Conservation (phyloP, 2,888 invertebrate genomes). For the Drosophila stalkeri region DNA sequence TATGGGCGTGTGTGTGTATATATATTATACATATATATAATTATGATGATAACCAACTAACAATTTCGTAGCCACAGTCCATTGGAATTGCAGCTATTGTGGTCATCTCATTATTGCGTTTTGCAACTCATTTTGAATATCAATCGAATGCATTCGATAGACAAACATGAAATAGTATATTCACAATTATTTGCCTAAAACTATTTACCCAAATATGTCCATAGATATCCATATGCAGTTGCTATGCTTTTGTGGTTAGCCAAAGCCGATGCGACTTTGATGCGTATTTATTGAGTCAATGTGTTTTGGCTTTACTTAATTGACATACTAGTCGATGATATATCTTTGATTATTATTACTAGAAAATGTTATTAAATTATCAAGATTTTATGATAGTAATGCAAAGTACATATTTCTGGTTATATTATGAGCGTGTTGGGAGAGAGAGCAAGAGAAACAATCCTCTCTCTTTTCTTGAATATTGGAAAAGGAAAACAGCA, state of each 20-base stretch:
- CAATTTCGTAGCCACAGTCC: slow-evolving; percentile 38
- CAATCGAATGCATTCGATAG: slow-evolving; percentile 10
- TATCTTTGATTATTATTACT: neutral
- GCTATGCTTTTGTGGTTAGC: neutral
- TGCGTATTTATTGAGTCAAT: neutral
- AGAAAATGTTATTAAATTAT: neutral
- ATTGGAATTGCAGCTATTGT: slow-evolving; percentile 44
- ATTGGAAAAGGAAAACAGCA: neutral
- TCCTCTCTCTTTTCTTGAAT: too few relatives aligned
- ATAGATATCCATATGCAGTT: slow-evolving; percentile 1
- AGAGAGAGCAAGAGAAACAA: too few relatives aligned
- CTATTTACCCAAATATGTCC: slow-evolving; percentile 1
- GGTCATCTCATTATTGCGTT: slow-evolving; percentile 58
- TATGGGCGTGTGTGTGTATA: neutral
- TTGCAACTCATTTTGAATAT: slow-evolving; percentile 18
- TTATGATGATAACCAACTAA: slow-evolving; percentile 33
- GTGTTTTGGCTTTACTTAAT: neutral
- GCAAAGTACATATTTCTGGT: neutral
- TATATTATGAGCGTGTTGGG: too few relatives aligned
- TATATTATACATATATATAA: neutral
- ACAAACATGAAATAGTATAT: slow-evolving; percentile 9
- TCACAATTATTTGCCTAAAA: slow-evolving; percentile 5
- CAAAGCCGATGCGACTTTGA: neutral
- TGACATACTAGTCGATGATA: neutral
- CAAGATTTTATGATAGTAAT: neutral